Percentiles rank a stretch among this genome's conserved stretches.
These are phyloP conservation scores for Caenorhabditis doughertyi DNA, from an alignment of 2,888 invertebrate genomes.

Conservation along the genomic window DNA sequence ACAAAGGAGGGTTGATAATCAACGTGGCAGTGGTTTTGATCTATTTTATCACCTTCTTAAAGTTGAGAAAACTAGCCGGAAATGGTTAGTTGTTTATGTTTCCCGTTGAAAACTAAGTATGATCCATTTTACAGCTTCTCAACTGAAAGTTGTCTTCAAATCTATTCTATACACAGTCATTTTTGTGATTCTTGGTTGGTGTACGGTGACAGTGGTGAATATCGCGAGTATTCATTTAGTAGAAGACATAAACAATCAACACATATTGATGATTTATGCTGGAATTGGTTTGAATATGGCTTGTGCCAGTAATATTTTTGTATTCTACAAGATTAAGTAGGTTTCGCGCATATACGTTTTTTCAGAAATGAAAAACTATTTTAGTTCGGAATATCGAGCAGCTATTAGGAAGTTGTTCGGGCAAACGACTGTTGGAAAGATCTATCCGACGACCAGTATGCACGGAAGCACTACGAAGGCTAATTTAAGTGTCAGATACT, in stretches of 20 bases:
- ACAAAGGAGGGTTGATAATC: slow-evolving; percentile 23
- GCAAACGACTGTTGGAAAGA: not conserved
- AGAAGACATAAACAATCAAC: slow-evolving; percentile 8
- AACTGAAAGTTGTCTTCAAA: slow-evolving; percentile 41
- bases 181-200: slow-evolving; percentile 42
- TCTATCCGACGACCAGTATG: slow-evolving; percentile 16
- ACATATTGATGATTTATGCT: slow-evolving; percentile 45
- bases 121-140: slow-evolving; percentile 23
- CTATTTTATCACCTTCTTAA: slow-evolving; percentile 31
- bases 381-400: slow-evolving; percentile 40
- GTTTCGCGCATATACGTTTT: not conserved
- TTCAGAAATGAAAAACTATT: not conserved
- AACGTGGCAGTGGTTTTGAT: slow-evolving; percentile 19
- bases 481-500: not conserved
- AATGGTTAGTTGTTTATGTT: slow-evolving; percentile 6
- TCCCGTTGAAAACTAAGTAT: not conserved
- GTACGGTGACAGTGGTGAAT: slow-evolving; percentile 23
- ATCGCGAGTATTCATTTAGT: slow-evolving; percentile 32
- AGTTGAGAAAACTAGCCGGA: slow-evolving; percentile 16
- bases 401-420: slow-evolving; percentile 28
- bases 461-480: not conserved
- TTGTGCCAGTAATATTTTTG: slow-evolving; percentile 54
- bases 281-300: slow-evolving; percentile 61
- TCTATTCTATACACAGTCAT: slow-evolving; percentile 36
- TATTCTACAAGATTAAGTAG: slow-evolving; percentile 58